Evolutionary conservation across 2,888 invertebrate genomes (phyloP), one percentile per base, ranked within the genome.

Genomic region (Bimastos eiseni): DNA sequence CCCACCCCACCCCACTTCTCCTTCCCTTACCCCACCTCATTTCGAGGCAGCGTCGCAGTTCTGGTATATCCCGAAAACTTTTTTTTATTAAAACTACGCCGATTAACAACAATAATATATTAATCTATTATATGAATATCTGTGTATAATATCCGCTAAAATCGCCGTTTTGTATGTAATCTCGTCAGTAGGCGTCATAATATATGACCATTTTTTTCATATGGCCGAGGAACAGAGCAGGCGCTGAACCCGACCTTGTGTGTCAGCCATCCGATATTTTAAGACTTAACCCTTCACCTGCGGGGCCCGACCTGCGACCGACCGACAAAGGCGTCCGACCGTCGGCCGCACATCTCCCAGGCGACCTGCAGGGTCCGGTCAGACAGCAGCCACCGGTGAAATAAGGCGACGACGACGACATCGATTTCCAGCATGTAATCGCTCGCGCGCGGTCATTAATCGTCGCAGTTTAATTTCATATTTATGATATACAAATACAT

Each of bases 271-370:
- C 70, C 70, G 70, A 70, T 70, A 70, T 70, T 70, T 70, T 70
- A 70, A 70, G 70, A 70, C 70, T 70, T 70, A 70, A 70, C 70
- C 70, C 70, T 70, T 70, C 70, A 70, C 70, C 70, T 70, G 70
- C 30, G 70, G 70, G 70, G 70, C 70, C 11, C n/a, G 70, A 70
- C 70, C 70, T 70, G 30, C 11, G 70, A 70, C 70, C 70, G 70
- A 8, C 70, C 70, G 70, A 70, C 70, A 70, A 70, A 70, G 70
- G 70, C 70, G n/a, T n/a, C 70, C 70, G 70, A n/a, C 30, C n/a
- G 70, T 70, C 70, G 70, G 70, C 70, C n/a, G 70, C 70, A 30
- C 30, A n/a, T 70, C 70, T 8, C 0, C n/a, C 70, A n/a, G n/a
- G 30, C 70, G 70, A n/a, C n/a, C 70, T 70, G n/a, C 30, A 70